Evolutionary conservation across 1,140 invertebrate species (phyloP).

Genomic region (Drosophila teissieri): DNA sequence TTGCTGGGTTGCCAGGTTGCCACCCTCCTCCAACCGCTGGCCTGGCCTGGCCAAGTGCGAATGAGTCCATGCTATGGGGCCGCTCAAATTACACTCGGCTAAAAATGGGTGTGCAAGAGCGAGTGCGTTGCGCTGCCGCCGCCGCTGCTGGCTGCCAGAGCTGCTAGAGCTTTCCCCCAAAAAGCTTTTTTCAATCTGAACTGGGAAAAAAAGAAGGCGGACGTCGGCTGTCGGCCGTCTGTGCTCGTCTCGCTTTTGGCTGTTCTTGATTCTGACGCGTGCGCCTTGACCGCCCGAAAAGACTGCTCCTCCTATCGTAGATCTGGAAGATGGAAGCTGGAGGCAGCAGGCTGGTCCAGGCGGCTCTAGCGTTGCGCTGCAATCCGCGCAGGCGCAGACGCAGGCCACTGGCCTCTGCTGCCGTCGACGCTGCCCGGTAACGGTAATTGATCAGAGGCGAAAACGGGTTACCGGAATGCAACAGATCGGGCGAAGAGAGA

Average conservation of each 20-base stretch:
- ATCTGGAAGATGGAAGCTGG: slow-evolving; percentile 20
- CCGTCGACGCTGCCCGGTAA: slow-evolving; percentile 53
- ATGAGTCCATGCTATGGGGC: slow-evolving; percentile 75
- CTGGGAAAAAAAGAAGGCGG: slow-evolving; percentile 5
- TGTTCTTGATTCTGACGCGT: slow-evolving; percentile 55
- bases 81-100: slow-evolving; percentile 84
- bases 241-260: background rate
- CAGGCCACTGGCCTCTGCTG: slow-evolving; percentile 37
- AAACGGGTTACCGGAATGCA: slow-evolving; percentile 76
- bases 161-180: slow-evolving; percentile 50
- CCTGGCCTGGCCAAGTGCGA: slow-evolving; percentile 58
- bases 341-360: slow-evolving; percentile 21
- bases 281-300: slow-evolving; percentile 47
- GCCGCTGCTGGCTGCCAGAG: slow-evolving; percentile 9
- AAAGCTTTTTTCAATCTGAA: slow-evolving; percentile 35
- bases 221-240: slow-evolving; percentile 4
- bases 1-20: slow-evolving; percentile 24
- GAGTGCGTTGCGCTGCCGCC: slow-evolving; percentile 47
- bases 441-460: slow-evolving; percentile 63
- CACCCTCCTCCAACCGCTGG: slow-evolving; percentile 4
- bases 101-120: slow-evolving; percentile 83
- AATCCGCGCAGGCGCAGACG: slow-evolving; percentile 17
- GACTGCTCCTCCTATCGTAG: slow-evolving; percentile 66
- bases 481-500: slow-evolving; percentile 23
- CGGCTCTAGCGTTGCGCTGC: slow-evolving; percentile 17